Base-by-base conservation (phyloP, 2,797 vertebrate genomes). In the Parotocinclus haroldoi region DNA sequence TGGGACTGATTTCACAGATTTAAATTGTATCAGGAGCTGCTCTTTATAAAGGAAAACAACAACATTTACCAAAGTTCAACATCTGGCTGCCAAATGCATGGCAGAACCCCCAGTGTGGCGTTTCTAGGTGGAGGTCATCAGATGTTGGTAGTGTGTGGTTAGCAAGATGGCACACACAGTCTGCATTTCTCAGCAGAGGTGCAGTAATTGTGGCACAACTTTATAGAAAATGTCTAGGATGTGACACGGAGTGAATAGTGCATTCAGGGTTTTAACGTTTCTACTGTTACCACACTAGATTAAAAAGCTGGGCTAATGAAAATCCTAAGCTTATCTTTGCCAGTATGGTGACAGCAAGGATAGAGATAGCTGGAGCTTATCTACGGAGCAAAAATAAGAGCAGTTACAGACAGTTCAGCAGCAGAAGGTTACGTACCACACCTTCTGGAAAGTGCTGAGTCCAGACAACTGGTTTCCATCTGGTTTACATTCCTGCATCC, bases 51-150 rank as follows among this genome's bases (percentile, higher is more conserved):
- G 70, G 75, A 57, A 39, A 57, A 73, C 67, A 49, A 57, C 54
- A 80, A 73, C 76, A 69, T 81, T 79, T 80, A 80, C 71, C 49
- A 80, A 76, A 75, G 72, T 71, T 77, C 53, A 71, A 84, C 85
- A 88, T 90, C 84, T 91, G 88, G 81, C 51, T 67, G 13, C 69
- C 84, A 87, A 77, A 84, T 87, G 85, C 78, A 65, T 38, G 36
- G 13, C 6, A 8, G 77, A 80, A 61, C 50, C 72, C 38, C 19
- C 7, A 42, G 48, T 46, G 52, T 12, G 38, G 16, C 54, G 56
- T 60, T 56, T 73, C 76, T 82, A 72, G 82, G 79, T 81, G 74
- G 73, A 76, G 56, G 74, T 75, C 57, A 66, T 71, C 49, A 65
- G 49, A 61, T n/a, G 7, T 46, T 50, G 27, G 60, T 55, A 61